A percentile compares a stretch with the other conserved stretches of the same genome.
phyloP scores from a whole-genome alignment of 2,797 vertebrate genomes.

The Periophthalmus magnuspinnatus region DNA sequence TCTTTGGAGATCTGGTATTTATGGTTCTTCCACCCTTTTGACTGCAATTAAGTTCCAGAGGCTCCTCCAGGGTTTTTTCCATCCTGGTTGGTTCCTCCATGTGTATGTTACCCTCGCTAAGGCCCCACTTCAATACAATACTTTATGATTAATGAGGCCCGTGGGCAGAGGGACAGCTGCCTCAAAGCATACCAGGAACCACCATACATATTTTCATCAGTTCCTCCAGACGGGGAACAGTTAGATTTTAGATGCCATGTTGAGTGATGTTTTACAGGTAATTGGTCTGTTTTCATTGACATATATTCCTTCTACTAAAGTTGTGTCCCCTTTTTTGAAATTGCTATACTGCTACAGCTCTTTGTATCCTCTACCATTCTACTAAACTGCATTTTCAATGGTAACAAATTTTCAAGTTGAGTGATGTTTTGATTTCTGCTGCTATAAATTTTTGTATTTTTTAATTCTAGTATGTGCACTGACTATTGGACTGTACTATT shows the following conservation, averaged over 20 bases:
- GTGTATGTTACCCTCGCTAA: constrained; percentile 47
- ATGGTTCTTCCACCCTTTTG: constrained; percentile 20
- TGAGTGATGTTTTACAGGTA: background rate
- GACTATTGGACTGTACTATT: background rate
- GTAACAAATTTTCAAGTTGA: background rate
- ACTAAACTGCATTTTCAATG: background rate
- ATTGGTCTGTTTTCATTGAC: background rate
- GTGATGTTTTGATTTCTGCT: background rate
- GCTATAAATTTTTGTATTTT: background rate
- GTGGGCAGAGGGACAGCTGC: constrained; percentile 54
- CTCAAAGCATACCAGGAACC: constrained; percentile 53
- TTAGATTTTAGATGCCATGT: background rate
- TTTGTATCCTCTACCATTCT: background rate
- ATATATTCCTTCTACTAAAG: background rate
- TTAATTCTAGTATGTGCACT: background rate
- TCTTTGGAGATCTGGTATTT: constrained; percentile 15
- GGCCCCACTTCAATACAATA: constrained; percentile 63
- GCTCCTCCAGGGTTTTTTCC: constrained; percentile 11
- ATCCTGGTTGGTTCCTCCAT: constrained; percentile 37
- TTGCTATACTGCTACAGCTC: too few relatives aligned
- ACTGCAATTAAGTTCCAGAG: constrained; percentile 23
- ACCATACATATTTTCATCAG: constrained; percentile 41
- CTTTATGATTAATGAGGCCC: constrained; percentile 74
- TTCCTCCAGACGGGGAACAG: constrained; percentile 36
- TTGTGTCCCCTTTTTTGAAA: background rate